phyloP scores from a whole-genome alignment of 2,113 vertebrate species.

The Pseudolaguvia tuberculata region DNA sequence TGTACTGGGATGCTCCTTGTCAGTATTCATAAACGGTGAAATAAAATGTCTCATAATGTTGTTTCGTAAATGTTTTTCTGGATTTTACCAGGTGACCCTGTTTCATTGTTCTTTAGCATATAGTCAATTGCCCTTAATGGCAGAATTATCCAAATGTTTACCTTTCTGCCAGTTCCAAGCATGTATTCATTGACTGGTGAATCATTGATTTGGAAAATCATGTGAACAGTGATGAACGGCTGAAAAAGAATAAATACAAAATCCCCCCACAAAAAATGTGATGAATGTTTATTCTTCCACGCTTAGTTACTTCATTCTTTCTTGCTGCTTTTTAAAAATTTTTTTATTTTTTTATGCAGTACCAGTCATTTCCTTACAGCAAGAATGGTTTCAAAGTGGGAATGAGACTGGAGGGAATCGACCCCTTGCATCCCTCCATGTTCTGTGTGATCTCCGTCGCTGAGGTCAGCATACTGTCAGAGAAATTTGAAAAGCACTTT shows the following conservation, averaged over 20 bases:
- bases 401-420: conserved; percentile 71
- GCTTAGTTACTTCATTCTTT: not conserved
- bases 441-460: conserved; percentile 69
- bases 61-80: no score
- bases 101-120: no score
- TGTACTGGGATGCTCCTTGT: conserved; percentile 18
- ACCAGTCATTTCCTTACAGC: conserved; percentile 57
- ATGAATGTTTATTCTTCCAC: not conserved
- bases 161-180: not conserved
- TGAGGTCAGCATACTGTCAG: conserved; percentile 58
- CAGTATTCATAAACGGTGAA: not conserved
- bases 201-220: not conserved
- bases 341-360: conserved; percentile 57
- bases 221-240: not conserved
- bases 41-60: not conserved
- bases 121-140: no score
- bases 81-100: no score
- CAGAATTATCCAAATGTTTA: no score
- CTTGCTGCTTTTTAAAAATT: not conserved
- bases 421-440: conserved; percentile 70
- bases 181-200: not conserved
- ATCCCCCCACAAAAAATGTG: not conserved
- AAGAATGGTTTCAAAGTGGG: conserved; percentile 65
- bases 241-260: not conserved
- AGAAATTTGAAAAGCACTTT: not conserved